These are phyloP conservation scores for Diglossa brunneiventris DNA, from an alignment of 2,113 vertebrate species.

Conservation along the genomic window DNA sequence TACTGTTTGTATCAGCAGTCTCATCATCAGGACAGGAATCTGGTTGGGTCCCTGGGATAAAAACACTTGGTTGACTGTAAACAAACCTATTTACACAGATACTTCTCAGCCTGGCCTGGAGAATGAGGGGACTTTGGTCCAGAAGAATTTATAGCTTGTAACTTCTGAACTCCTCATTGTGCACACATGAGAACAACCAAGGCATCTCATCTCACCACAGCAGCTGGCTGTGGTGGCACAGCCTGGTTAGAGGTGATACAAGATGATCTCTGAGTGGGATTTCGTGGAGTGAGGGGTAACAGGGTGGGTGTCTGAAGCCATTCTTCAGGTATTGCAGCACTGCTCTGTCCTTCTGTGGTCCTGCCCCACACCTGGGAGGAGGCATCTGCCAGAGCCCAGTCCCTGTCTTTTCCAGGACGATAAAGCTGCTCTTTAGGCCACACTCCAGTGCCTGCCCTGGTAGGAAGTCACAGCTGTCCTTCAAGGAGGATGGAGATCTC, in stretches of 20 bases:
- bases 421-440: background rate
- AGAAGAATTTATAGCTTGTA: background rate
- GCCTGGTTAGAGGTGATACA: background rate
- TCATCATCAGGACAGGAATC: background rate
- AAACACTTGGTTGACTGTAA: background rate
- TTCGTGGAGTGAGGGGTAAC: background rate
- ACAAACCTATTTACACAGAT: background rate
- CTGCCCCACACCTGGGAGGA: background rate
- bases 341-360: background rate
- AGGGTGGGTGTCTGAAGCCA: background rate
- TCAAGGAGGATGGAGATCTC: background rate
- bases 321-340: background rate
- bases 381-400: rapidly evolving
- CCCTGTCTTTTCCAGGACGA: background rate
- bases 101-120: background rate
- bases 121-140: background rate
- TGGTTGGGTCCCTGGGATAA: background rate
- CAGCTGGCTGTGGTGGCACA: background rate
- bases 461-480: background rate
- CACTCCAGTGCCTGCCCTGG: background rate
- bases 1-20: background rate
- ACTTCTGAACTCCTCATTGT: background rate
- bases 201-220: background rate
- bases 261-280: background rate
- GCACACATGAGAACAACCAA: background rate